Percentiles rank a stretch among this genome's conserved stretches.
These are phyloP conservation scores for Scomber colias DNA, from an alignment of 2,113 vertebrate genomes.

Conservation along the genomic window DNA sequence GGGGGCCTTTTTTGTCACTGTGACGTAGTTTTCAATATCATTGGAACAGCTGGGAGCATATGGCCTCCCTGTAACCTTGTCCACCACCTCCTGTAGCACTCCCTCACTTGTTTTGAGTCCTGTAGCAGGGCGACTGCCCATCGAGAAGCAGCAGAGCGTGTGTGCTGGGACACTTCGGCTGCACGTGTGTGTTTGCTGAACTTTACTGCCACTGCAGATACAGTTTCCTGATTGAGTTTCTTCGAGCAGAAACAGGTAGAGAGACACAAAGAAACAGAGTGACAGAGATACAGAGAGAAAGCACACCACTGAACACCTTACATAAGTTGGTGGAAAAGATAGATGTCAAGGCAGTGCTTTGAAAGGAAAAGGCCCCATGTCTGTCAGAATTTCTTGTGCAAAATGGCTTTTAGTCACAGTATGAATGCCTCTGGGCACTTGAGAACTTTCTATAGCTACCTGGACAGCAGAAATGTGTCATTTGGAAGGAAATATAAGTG, in stretches of 20 bases:
- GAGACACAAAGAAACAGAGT: neutral
- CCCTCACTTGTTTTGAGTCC: slow-evolving; percentile 89
- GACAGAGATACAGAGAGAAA: slow-evolving; percentile 4
- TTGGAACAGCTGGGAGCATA: slow-evolving; percentile 25
- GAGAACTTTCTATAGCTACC: slow-evolving; percentile 46
- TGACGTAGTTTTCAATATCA: slow-evolving; percentile 14
- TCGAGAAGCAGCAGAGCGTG: slow-evolving; percentile 88
- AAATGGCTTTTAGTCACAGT: slow-evolving; percentile 70
- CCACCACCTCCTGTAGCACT: slow-evolving; percentile 78
- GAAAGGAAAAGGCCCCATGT: slow-evolving; percentile 59
- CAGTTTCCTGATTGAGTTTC: slow-evolving; percentile 58
- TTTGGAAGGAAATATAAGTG: slow-evolving; percentile 19
- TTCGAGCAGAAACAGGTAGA: slow-evolving; percentile 22
- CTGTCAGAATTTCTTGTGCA: slow-evolving; percentile 55
- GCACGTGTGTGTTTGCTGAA: slow-evolving; percentile 45
- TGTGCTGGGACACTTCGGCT: slow-evolving; percentile 24
- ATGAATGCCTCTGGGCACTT: slow-evolving; percentile 42
- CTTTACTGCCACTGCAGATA: slow-evolving; percentile 58
- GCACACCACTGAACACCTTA: slow-evolving; percentile 45
- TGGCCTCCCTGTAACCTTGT: slow-evolving; percentile 61
- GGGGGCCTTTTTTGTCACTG: slow-evolving; percentile 23
- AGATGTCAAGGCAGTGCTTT: slow-evolving; percentile 60
- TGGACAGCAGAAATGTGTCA: slow-evolving; percentile 47
- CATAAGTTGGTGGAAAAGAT: slow-evolving; percentile 63
- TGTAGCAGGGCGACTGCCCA: slow-evolving; percentile 87